A percentile compares a stretch with the other conserved stretches of the same genome.
These are phyloP conservation scores for Ophion slaviceki DNA, from an alignment of 2,888 invertebrate genomes.

Conservation along the genomic window DNA sequence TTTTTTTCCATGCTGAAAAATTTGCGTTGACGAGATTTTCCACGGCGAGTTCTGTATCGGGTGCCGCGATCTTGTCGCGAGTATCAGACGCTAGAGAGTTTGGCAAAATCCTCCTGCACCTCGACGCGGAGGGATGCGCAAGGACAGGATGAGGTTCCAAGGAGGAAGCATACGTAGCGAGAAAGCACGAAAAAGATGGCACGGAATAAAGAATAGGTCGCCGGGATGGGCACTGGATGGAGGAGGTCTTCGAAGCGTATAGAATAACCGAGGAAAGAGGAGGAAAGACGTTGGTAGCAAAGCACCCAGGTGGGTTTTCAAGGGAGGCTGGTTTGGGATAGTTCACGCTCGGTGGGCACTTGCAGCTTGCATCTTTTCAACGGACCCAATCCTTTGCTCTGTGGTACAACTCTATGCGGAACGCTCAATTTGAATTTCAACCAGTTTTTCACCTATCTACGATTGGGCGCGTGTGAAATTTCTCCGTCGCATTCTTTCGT, in stretches of 20 bases:
- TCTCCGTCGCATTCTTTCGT: conserved; percentile 45
- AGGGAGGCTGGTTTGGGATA: conserved; percentile 15
- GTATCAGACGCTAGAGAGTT: too few relatives aligned
- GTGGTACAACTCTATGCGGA: conserved; percentile 55
- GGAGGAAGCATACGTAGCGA: background rate
- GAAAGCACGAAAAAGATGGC: conserved; percentile 30
- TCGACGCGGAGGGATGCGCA: background rate
- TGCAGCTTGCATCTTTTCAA: conserved; percentile 36
- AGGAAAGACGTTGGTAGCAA: conserved; percentile 33
- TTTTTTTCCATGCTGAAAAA: background rate
- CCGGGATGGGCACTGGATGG: background rate
- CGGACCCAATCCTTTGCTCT: conserved; percentile 27
- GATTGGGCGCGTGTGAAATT: conserved; percentile 7
- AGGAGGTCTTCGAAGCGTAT: background rate
- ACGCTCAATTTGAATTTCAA: conserved; percentile 59
- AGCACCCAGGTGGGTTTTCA: conserved; percentile 18
- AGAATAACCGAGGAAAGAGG: conserved; percentile 14
- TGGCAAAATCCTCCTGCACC: too few relatives aligned
- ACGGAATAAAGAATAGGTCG: conserved; percentile 46
- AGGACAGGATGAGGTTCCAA: background rate
- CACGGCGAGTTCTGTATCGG: background rate
- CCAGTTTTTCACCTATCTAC: conserved; percentile 27
- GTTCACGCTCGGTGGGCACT: conserved; percentile 18
- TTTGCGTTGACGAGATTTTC: conserved; percentile 11
- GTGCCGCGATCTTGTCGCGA: too few relatives aligned